Evolutionary conservation across 2,797 vertebrate species (phyloP), one percentile per base, ranked within the genome.

Genomic region (Neosilurus hyrtlii): DNA sequence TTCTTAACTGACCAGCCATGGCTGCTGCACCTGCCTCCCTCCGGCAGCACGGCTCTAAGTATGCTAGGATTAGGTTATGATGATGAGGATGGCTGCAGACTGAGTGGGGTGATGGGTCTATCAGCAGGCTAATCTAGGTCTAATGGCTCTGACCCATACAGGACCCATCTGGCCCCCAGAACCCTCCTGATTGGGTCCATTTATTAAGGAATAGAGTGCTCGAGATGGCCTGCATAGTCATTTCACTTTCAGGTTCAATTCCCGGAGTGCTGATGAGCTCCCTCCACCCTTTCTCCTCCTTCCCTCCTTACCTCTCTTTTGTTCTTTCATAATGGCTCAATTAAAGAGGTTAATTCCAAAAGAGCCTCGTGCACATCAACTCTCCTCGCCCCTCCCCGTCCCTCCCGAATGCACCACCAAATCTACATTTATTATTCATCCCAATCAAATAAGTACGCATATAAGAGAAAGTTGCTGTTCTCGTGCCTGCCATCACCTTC

Each of bases 371-470:
- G 90, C 89, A 92, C 93, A 94, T 93, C 91, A 92, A 84, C 91
- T 89, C 93, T 93, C 93, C 91, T 91, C 88, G 91, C 91, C 91
- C 82, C 84, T 88, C 89, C 90, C 88, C 84, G 84, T 86, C 84
- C 73, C 88, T 87, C 77, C 82, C 86, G 87, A 86, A 83, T 73
- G 73, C 67, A 85, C 84, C 87, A 85, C 80, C 87, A 81, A 43
- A 73, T 87, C 86, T 89, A 89, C 95, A 76, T 97, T 96, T 98
- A 97, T 99, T 98, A 98, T 98, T 98, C 96, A 98, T 96, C 94
- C 94, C 96, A 98, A 97, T 97, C 96, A 98, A 97, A 99, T 96
- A 96, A 96, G 95, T 96, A 95, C 93, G 95, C 95, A 94, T 95
- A 94, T 94, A 95, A 94, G 92, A 95, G 96, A 97, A 97, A 97